A percentile compares a stretch with the other conserved stretches of the same genome.
Evolutionary conservation across 92 coral and sea anemone species (phyloP).

Genomic region (Paragorgia papillata): DNA sequence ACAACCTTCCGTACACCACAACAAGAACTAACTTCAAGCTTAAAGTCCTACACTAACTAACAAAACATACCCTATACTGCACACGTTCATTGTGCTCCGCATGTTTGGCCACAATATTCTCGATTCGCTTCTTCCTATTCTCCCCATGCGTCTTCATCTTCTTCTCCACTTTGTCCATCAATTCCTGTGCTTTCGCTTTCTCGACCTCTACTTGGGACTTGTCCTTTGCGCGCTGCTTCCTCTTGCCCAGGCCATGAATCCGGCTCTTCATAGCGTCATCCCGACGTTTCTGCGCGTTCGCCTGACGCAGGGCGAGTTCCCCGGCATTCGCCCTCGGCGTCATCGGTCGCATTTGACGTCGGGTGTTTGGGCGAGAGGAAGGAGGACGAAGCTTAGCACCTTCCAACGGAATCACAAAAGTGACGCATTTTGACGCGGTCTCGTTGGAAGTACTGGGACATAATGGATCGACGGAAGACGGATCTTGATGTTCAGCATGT

Average conservation of each 20-base stretch:
- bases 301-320: not conserved
- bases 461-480: not conserved
- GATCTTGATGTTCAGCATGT: not conserved
- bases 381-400: not conserved
- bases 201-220: not conserved
- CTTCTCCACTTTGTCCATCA: constrained; percentile 6
- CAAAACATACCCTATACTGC: not conserved
- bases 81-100: not conserved
- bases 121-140: not conserved
- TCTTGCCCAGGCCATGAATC: constrained; percentile 7
- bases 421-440: not conserved
- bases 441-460: not conserved
- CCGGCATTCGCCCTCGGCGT: not conserved
- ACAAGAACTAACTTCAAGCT: too few species aligned
- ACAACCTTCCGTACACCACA: too few species aligned
- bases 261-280: constrained; percentile 4
- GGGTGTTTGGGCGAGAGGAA: constrained; percentile 14
- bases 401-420: not conserved
- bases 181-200: not conserved
- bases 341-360: constrained; percentile 4
- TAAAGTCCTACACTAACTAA: too few species aligned
- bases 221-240: not conserved
- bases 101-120: not conserved
- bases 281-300: constrained; percentile 5
- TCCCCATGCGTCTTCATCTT: not conserved